Evolutionary conservation across 2,113 vertebrate species (phyloP).

Genomic region (Cryptomyrus ogoouensis): DNA sequence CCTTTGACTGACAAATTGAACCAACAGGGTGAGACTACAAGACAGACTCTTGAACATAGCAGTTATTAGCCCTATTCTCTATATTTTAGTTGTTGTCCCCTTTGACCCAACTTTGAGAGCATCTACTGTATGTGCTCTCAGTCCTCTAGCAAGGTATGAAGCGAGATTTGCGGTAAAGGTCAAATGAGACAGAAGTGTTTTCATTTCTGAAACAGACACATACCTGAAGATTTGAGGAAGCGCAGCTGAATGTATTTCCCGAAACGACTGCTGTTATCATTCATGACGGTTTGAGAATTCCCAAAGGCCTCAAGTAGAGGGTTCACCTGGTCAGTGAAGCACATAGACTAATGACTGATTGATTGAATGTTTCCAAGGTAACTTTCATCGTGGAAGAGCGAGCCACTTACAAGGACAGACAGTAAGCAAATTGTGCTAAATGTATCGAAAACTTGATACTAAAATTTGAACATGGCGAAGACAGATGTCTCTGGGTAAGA

Average conservation of each 20-base stretch:
- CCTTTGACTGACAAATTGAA: slow-evolving; percentile 51
- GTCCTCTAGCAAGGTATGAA: neutral
- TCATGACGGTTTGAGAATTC: slow-evolving; percentile 69
- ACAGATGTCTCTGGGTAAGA: neutral
- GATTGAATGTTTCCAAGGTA: neutral
- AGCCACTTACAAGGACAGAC: neutral
- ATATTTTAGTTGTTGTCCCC: neutral
- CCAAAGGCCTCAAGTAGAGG: slow-evolving; percentile 68
- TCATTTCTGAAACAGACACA: neutral
- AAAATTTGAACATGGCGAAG: neutral
- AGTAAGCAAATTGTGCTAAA: neutral
- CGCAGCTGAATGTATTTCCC: slow-evolving; percentile 69
- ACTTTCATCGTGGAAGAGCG: neutral
- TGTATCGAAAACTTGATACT: neutral
- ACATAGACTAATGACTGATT: neutral
- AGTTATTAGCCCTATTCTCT: neutral
- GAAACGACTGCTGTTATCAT: slow-evolving; percentile 67
- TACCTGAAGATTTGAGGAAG: slow-evolving; percentile 61
- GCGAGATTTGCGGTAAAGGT: neutral
- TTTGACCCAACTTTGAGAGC: neutral
- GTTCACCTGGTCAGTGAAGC: slow-evolving; percentile 52
- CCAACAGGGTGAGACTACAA: neutral
- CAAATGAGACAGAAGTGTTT: neutral
- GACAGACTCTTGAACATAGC: neutral
- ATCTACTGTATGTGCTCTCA: neutral